A percentile compares a stretch with the other conserved stretches of the same genome.
phyloP scores from a whole-genome alignment of 2,888 invertebrate genomes.

The Rhamnusium bicolor region DNA sequence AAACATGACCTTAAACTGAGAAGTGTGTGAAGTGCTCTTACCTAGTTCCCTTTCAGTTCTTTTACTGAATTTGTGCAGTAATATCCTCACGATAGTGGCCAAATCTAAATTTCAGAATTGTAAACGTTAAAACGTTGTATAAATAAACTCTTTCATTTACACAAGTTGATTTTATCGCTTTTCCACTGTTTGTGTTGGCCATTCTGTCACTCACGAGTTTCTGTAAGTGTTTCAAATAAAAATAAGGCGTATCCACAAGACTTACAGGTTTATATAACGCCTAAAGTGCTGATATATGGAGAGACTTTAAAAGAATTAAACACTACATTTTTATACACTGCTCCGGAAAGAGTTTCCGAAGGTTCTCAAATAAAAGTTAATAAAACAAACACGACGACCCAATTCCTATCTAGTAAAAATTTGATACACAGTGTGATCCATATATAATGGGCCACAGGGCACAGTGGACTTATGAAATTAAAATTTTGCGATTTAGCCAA shows the following conservation, averaged over 20 bases:
- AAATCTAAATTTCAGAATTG: constrained; percentile 3
- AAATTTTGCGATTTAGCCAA: no score
- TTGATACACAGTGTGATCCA: no score
- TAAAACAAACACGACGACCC: no score
- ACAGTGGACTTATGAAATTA: no score
- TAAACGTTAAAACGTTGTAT: constrained; percentile 3
- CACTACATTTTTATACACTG: neutral
- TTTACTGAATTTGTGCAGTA: neutral
- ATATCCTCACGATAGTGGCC: neutral
- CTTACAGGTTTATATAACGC: neutral
- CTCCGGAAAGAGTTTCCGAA: neutral
- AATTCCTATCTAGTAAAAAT: no score
- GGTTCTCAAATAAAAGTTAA: no score
- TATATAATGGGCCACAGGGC: no score
- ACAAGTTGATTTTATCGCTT: constrained; percentile 7
- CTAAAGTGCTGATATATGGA: neutral
- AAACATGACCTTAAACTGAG: constrained; percentile 15
- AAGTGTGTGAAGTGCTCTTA: constrained; percentile 3
- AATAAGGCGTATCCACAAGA: neutral
- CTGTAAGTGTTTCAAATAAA: neutral
- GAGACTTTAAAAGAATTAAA: neutral
- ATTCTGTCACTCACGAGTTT: constrained; percentile 5
- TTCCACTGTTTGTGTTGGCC: constrained; percentile 1
- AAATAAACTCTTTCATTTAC: constrained; percentile 10
- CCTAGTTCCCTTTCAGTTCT: neutral